These are phyloP conservation scores for Perccottus glenii DNA, from an alignment of 2,113 vertebrate species.

Conservation along the genomic window DNA sequence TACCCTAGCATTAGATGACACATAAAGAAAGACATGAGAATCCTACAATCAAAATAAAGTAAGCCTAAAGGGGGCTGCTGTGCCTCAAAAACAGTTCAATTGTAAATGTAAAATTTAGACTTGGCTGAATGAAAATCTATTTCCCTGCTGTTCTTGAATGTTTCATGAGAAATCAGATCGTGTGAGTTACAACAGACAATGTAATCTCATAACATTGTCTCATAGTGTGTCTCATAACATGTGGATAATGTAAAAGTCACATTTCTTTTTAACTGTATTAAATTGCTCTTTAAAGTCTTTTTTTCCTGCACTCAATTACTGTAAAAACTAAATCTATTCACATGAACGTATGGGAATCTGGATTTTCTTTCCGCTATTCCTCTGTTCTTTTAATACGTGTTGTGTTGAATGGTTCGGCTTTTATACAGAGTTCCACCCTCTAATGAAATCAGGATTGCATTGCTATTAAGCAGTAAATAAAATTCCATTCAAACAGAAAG, in stretches of 20 bases:
- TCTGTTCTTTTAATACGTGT: constrained; percentile 51
- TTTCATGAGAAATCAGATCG: too few relatives aligned
- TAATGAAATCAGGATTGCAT: constrained; percentile 72
- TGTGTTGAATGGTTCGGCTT: constrained; percentile 57
- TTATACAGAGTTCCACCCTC: constrained; percentile 76
- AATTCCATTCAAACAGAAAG: constrained; percentile 62
- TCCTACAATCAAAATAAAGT: too few relatives aligned
- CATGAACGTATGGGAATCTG: constrained; percentile 58
- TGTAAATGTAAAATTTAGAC: too few relatives aligned
- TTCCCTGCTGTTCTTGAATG: too few relatives aligned
- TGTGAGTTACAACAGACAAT: too few relatives aligned
- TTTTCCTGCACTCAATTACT: not conserved
- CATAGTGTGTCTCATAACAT: not conserved
- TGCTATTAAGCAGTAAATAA: constrained; percentile 62
- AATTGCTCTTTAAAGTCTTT: not conserved
- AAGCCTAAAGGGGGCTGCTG: too few relatives aligned
- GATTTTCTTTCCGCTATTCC: constrained; percentile 42
- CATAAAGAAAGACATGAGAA: too few relatives aligned
- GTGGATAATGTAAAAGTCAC: not conserved
- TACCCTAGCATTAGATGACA: too few relatives aligned
- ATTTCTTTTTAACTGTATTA: not conserved
- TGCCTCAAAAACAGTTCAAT: too few relatives aligned
- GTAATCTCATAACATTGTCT: too few relatives aligned
- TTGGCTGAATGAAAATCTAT: too few relatives aligned
- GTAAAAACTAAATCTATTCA: constrained; percentile 43